Conservation (phyloP, 2,113 vertebrate species). For the Falco punctatus region DNA sequence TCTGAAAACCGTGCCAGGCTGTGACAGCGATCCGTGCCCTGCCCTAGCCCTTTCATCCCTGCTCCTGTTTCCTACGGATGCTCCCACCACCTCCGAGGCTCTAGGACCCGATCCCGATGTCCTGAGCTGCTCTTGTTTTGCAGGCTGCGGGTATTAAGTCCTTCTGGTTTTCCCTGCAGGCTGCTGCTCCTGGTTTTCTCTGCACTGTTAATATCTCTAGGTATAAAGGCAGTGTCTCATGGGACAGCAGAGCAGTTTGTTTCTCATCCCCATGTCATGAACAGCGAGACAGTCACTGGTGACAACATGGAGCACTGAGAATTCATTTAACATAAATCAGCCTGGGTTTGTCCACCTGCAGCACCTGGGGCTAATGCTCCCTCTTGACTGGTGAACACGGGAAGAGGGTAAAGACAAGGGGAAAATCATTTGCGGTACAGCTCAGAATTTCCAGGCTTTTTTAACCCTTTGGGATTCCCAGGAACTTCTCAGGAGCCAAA, state of each 20-base stretch:
- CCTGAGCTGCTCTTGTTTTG: not conserved
- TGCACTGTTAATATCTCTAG: not conserved
- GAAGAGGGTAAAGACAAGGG: not conserved
- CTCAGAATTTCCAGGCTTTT: not conserved
- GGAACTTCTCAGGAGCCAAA: not conserved
- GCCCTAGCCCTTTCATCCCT: not conserved
- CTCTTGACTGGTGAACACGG: not conserved
- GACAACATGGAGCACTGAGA: not conserved
- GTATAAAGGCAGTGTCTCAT: not conserved
- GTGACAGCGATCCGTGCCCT: fast-evolving
- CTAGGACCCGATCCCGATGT: fast-evolving
- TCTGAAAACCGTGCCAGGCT: not conserved
- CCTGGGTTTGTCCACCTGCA: not conserved
- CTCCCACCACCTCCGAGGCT: not conserved
- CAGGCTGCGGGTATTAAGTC: not conserved
- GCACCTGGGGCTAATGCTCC: not conserved
- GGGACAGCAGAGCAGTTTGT: not conserved
- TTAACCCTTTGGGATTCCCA: not conserved
- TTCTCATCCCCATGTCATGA: not conserved
- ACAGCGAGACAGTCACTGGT: not conserved
- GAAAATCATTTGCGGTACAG: constrained; percentile 16
- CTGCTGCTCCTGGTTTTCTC: not conserved
- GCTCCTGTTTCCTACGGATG: not conserved
- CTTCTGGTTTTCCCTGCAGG: not conserved
- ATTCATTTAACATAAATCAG: not conserved